A percentile compares a stretch with the other conserved stretches of the same genome.
Conservation (phyloP, 2,113 vertebrate genomes). For the Crotalus helleri region DNA sequence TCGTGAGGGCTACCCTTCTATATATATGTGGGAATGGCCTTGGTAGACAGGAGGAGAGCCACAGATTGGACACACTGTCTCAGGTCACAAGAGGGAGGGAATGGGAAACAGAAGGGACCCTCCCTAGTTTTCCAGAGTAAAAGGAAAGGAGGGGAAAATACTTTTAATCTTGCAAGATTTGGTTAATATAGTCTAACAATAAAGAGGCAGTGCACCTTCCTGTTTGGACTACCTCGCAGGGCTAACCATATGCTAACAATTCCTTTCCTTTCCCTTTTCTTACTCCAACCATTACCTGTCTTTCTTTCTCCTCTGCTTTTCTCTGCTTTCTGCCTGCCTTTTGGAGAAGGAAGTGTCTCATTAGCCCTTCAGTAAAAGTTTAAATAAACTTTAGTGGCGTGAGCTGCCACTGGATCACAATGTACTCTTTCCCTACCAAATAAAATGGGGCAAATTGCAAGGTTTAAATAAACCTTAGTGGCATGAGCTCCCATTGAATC, state of each 20-base stretch:
- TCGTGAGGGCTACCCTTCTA: neutral
- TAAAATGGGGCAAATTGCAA: neutral
- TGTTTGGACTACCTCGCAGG: neutral
- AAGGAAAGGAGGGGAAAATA: neutral
- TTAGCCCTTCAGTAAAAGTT: neutral
- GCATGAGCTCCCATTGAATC: too few species aligned
- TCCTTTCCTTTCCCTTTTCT: neutral
- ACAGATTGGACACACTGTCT: neutral
- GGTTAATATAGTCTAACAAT: neutral
- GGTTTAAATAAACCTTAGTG: too few species aligned
- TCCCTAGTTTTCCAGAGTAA: neutral
- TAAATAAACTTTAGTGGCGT: neutral
- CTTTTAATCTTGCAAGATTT: neutral
- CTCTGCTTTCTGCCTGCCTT: neutral
- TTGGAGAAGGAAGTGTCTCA: neutral
- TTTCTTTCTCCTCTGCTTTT: neutral
- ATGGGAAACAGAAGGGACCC: neutral
- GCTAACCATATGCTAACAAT: neutral
- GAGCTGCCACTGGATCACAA: neutral
- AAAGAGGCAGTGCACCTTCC: neutral
- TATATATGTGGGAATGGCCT: neutral
- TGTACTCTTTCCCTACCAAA: neutral
- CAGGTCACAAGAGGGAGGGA: too few species aligned
- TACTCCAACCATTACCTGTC: neutral
- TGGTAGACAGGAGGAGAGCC: neutral